Evolutionary conservation across 2,797 vertebrate species (phyloP).

Genomic region (Melanotaenia parkinsoni): DNA sequence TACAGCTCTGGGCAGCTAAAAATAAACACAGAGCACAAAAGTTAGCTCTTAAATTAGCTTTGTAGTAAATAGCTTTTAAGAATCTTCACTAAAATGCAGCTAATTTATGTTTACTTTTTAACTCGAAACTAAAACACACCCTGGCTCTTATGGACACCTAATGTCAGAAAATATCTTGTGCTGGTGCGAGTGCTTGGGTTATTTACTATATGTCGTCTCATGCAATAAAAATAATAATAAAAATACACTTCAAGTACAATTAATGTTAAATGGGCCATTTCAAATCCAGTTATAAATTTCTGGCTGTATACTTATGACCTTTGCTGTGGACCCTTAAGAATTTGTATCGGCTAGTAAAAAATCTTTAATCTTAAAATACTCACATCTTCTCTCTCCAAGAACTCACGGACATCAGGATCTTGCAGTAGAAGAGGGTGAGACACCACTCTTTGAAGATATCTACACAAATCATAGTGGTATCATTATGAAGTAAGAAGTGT

Average conservation of each 20-base stretch:
- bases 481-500: neutral
- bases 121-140: neutral
- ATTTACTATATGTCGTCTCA: neutral
- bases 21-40: slow-evolving; percentile 12
- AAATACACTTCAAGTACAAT: neutral
- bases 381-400: slow-evolving; percentile 96
- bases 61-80: neutral
- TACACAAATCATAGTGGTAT: slow-evolving; percentile 49
- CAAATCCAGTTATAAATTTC: neutral
- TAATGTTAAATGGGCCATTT: neutral
- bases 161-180: neutral
- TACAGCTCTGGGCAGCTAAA: slow-evolving; percentile 91
- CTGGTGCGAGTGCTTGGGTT: neutral
- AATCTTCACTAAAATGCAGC: neutral
- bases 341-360: neutral
- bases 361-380: slow-evolving; percentile 4
- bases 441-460: slow-evolving; percentile 93
- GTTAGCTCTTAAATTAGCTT: neutral
- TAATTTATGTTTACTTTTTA: neutral
- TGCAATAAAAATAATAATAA: neutral
- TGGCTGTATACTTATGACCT: neutral
- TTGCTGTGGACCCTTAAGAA: too few species aligned
- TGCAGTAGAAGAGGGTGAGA: slow-evolving; percentile 91
- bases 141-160: neutral
- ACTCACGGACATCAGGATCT: slow-evolving; percentile 94